Conservation (phyloP, 1,140 invertebrate genomes). For the Kradibia gibbosae region DNA sequence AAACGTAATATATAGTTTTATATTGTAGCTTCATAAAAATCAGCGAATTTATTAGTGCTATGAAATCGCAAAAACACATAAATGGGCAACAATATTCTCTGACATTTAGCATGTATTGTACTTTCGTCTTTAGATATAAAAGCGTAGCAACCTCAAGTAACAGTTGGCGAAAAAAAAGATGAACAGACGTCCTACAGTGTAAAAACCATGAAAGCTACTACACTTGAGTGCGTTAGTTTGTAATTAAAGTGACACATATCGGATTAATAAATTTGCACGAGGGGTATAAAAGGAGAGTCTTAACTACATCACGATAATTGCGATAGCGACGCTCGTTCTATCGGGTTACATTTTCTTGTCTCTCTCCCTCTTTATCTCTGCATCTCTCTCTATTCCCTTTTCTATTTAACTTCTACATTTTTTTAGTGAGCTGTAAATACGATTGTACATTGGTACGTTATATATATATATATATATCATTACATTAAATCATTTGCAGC, state of each 20-base stretch:
- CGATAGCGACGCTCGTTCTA: slow-evolving; percentile 66
- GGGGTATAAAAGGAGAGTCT: slow-evolving; percentile 67
- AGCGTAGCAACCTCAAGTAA: background rate
- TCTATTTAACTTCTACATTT: background rate
- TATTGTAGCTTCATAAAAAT: too few relatives aligned
- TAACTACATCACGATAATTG: slow-evolving; percentile 71
- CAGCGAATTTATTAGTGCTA: too few relatives aligned
- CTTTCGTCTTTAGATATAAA: background rate
- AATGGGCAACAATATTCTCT: too few relatives aligned
- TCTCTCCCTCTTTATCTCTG: background rate
- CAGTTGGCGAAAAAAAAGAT: background rate
- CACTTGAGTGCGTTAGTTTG: slow-evolving; percentile 49
- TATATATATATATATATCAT: too few relatives aligned
- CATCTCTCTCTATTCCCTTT: background rate
- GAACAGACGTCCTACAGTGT: background rate
- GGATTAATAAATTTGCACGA: slow-evolving; percentile 67
- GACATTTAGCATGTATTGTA: too few relatives aligned
- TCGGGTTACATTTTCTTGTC: background rate
- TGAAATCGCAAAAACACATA: too few relatives aligned
- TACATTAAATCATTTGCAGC: slow-evolving; percentile 18
- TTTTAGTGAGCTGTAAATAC: background rate
- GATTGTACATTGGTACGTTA: background rate
- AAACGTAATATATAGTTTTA: too few relatives aligned
- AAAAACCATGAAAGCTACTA: slow-evolving; percentile 43
- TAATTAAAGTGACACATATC: slow-evolving; percentile 70